Conservation (phyloP, 2,797 vertebrate species). For the Cossypha caffra region DNA sequence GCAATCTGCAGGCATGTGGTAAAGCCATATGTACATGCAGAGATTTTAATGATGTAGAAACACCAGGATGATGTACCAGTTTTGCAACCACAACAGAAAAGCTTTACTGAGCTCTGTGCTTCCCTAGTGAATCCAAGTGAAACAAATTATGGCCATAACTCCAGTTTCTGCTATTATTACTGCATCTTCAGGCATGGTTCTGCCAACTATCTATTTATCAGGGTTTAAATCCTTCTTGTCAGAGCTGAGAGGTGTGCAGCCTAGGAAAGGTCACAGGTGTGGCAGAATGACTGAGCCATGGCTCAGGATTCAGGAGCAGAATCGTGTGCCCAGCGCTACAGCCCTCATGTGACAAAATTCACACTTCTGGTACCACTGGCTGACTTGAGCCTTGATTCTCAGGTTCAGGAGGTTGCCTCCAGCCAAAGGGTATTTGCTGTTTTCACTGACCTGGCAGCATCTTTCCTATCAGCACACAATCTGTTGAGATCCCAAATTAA, state of each 20-base stretch:
- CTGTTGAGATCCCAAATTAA: background rate
- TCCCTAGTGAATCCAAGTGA: background rate
- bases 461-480: background rate
- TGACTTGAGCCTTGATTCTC: background rate
- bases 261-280: background rate
- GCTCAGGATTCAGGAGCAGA: background rate
- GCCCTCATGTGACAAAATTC: background rate
- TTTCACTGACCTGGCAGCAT: background rate
- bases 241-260: background rate
- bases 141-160: background rate
- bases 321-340: background rate
- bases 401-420: background rate
- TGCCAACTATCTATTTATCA: background rate
- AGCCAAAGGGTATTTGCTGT: background rate
- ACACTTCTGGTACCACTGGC: background rate
- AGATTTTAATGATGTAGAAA: slow-evolving; percentile 33
- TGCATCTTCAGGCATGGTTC: background rate
- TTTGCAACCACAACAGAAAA: background rate
- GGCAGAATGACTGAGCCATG: accelerated
- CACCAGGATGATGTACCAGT: background rate
- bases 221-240: background rate
- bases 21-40: background rate
- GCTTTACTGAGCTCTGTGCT: background rate
- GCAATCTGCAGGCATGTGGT: background rate
- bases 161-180: background rate